Conservation (phyloP, 2,797 vertebrate species). For the Coendou prehensilis region DNA sequence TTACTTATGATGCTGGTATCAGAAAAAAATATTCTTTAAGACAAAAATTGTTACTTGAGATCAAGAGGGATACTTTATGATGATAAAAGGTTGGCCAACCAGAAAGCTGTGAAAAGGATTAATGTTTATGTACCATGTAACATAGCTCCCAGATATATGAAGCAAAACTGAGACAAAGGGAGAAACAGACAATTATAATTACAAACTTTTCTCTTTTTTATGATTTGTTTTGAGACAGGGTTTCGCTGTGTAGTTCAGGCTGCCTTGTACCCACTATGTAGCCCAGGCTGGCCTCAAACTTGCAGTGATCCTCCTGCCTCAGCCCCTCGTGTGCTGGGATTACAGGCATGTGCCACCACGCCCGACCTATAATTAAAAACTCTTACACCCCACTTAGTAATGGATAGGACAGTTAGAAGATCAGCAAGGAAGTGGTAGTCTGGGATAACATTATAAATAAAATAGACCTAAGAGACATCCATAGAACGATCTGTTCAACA, state of each 20-base stretch:
- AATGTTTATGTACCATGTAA: not conserved
- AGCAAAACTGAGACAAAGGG: not conserved
- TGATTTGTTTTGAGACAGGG: too few species aligned
- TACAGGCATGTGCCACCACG: too few species aligned
- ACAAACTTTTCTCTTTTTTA: not conserved
- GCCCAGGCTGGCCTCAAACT: too few species aligned
- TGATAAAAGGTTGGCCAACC: not conserved
- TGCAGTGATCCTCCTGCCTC: too few species aligned
- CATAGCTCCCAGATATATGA: not conserved
- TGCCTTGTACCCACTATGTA: too few species aligned
- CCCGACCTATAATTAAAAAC: not conserved
- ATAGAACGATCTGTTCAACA: not conserved
- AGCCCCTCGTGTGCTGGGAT: too few species aligned
- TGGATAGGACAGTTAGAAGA: not conserved
- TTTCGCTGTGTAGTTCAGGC: too few species aligned
- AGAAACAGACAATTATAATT: constrained; percentile 13
- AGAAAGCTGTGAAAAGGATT: not conserved
- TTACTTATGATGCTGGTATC: not conserved
- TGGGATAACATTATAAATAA: not conserved
- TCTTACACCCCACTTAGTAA: not conserved
- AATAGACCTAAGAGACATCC: not conserved
- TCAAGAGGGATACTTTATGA: not conserved
- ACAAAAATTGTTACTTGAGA: not conserved
- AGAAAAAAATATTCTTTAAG: constrained; percentile 15
- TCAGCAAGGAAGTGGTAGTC: not conserved